Evolutionary conservation across 1,140 invertebrate species (phyloP), one percentile per base, ranked within the genome.

Genomic region (Stegodyphus mimosarum): DNA sequence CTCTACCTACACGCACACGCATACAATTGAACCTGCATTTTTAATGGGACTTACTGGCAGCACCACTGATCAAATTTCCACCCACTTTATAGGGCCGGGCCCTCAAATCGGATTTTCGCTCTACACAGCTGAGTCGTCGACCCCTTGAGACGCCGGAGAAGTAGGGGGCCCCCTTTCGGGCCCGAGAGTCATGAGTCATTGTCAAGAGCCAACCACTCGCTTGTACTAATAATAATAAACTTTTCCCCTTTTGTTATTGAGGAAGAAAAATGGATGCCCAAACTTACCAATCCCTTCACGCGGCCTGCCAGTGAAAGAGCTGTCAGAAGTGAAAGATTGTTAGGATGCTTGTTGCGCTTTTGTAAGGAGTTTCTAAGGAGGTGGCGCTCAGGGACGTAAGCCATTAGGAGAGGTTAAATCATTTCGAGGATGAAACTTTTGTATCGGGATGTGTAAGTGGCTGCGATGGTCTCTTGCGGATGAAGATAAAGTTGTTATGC

Each of bases 171-270:
- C 66, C 64, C 76, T 18, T 69, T 33, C 7, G 53, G 33, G 18
- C 9, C 73, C 73, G 5, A 18, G 55, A 80, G 77, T 80, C 77
- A 80, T 80, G 77, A 80, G 77, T 80, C 77, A 80, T 71, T 80
- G 77, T 80, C 77, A 80, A 70, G 77, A 80, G 53, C 69, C 67
- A 80, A 80, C 76, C 76, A 78, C 76, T 78, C 9, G 55, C 76
- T 18, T 15, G 51, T 71, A 51, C 76, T 80, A 80, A 80, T 80
- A 80, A 80, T 80, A 80, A 80, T 80, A 80, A 80, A 80, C 77
- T 80, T 71, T 17, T 48, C 63, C 48, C 75, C 10, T 52, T 78
- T 51, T 7, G 75, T 13, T 66, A 63, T 48, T 15, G 64, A 80
- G 49, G 66, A 63, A 71, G 77, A 80, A 80, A 80, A 80, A 80